Base-by-base conservation (phyloP, 2,113 vertebrate genomes). In the Odontesthes bonariensis region DNA sequence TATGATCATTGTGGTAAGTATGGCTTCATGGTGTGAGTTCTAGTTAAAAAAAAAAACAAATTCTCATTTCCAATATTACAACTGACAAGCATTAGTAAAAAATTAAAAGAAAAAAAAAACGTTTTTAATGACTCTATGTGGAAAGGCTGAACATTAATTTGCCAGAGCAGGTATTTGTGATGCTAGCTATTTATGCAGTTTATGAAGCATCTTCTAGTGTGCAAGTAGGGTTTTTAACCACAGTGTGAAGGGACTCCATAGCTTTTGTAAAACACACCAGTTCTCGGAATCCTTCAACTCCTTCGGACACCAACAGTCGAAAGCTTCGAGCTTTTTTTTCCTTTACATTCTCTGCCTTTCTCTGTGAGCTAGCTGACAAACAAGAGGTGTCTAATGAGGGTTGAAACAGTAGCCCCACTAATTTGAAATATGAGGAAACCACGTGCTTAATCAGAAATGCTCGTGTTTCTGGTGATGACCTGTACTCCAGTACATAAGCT, bases 341-440 rank as follows among this genome's bases (percentile, higher is more conserved):
- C 7, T 53, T 17, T 40, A 16, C 3, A 19, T 49, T 49, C 19
- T 8, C 4, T 47, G 13, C 17, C 2, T 47, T 5, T 11, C 3
- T 8, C 4, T 47, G 19, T 38, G 55, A 55, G 19, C 69, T 55
- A 79, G 46, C 68, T 67, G 31, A 75, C 46, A 6, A 49, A 19
- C 65, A 33, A 11, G 4, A 19, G 1, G 0, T 5, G 22, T 0
- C 19, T 8, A 16, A 62, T 5, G 33, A 38, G 6, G 46, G n/a
- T n/a, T n/a, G 16, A 14, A 47, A 22, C 13, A 6, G 10, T n/a
- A 42, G n/a, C 42, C 14, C 1, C 17, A 11, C 2, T 14, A 2
- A 11, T 17, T 8, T 10, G 2, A 27, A 71, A 23, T n/a, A 7
- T 44, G 17, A 57, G 6, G 1, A 8, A 11, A n/a, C 8, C 11